Evolutionary conservation across 1,140 invertebrate genomes (phyloP), one percentile per base, ranked within the genome.

Genomic region (Dolichoris vasculosae): DNA sequence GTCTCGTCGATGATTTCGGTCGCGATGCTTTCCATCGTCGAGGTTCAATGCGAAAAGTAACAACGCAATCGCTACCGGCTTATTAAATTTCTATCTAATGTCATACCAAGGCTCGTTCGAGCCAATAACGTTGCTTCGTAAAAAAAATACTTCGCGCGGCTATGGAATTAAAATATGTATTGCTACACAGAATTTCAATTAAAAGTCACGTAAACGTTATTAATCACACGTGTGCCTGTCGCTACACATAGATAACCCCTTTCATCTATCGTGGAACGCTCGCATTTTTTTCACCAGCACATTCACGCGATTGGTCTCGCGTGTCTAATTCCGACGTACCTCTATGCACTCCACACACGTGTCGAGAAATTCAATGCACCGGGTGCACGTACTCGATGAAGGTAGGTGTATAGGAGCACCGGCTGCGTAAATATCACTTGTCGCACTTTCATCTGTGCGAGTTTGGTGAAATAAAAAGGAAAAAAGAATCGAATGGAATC

Each of bases 381-480:
- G 30, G 8, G 30, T 43, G 43, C 59, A n/a, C 8, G 40, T 78
- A 32, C 11, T 23, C 13, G 38, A 23, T 35, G 55, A n/a, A 1
- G 0, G 11, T 67, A 13, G 11, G 63, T 17, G 9, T 17, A 67
- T 20, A 23, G 35, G 55, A 48, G 43, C 17, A 32, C 40, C 30
- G 32, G 51, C 43, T 51, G 46, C 80, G 46, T 82, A 83, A 63
- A 83, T 43, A 76, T 69, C 38, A 83, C 71, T 83, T 83, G 82
- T 76, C 82, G 71, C 71, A 83, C 82, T 83, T 83, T 83, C 82
- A 43, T 83, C 82, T 83, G 35, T 20, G 17, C 59, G 38, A 26
- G 35, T 48, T 51, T 26, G 75, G 43, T 17, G 7, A 4, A 11
- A 35, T 76, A 1, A n/a, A 35, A 59, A 55, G n/a, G 20, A 26